phyloP scores from a whole-genome alignment of 2,888 invertebrate species.

The Eudasyphora cyanicolor region DNA sequence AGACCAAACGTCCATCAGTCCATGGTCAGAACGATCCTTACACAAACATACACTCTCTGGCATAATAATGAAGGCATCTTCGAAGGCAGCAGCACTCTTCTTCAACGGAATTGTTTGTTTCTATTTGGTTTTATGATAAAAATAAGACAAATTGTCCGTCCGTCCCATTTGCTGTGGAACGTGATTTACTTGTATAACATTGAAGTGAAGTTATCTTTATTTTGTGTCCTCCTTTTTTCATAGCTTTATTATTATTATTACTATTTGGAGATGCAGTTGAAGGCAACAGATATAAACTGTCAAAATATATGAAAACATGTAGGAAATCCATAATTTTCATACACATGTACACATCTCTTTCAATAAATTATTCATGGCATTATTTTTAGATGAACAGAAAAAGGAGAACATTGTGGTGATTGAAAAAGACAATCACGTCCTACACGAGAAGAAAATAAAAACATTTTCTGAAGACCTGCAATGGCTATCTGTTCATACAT shows the following conservation, averaged over 20 bases:
- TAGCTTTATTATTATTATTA: neutral
- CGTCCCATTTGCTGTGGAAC: conserved; percentile 41
- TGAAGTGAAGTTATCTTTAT: conserved; percentile 21
- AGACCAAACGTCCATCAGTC: neutral
- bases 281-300: conserved; percentile 42
- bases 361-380: conserved; percentile 15
- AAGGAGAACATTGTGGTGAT: no score
- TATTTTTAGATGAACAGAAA: neutral
- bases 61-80: conserved; percentile 12
- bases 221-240: conserved; percentile 26
- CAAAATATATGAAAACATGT: conserved; percentile 52
- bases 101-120: neutral
- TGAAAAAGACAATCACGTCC: no score
- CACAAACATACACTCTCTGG: neutral
- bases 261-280: neutral
- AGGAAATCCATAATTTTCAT: conserved; percentile 35
- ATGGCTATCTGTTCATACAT: no score
- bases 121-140: neutral
- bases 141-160: conserved; percentile 24
- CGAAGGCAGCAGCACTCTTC: neutral
- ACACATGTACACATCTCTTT: neutral
- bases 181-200: conserved; percentile 52
- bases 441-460: no score
- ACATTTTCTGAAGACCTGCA: no score
- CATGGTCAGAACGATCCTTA: neutral